Percentiles rank a stretch among this genome's conserved stretches.
Conservation (phyloP, 2,113 vertebrate species). For the western clawed frog (Xenopus tropicalis) region UCB_Xtro_10.0 CM004447.2:16590501-16591000, state of each 20-base stretch:
- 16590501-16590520: no score
- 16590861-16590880: constrained; percentile 39
- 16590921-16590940: constrained; percentile 21
- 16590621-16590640: constrained; percentile 23
- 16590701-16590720: constrained; percentile 28
- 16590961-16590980: constrained; percentile 13
- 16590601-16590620: constrained; percentile 1
- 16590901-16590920: constrained; percentile 40
- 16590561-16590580: background rate
- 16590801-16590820: constrained; percentile 43
- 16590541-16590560: background rate
- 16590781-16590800: constrained; percentile 31
- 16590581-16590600: constrained; percentile 16
- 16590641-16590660: constrained; percentile 18
- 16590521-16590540: no score
- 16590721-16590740: constrained; percentile 25
- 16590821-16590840: constrained; percentile 36
- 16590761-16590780: constrained; percentile 32
- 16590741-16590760: constrained; percentile 38
- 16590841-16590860: constrained; percentile 21
- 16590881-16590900: constrained; percentile 23
- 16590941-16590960: background rate
- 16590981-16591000: background rate
- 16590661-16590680: constrained; percentile 22
- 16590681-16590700: constrained; percentile 40